Evolutionary conservation across 2,888 invertebrate species (phyloP), one percentile per base, ranked within the genome.

Genomic region (Nasonovia ribisnigri): DNA sequence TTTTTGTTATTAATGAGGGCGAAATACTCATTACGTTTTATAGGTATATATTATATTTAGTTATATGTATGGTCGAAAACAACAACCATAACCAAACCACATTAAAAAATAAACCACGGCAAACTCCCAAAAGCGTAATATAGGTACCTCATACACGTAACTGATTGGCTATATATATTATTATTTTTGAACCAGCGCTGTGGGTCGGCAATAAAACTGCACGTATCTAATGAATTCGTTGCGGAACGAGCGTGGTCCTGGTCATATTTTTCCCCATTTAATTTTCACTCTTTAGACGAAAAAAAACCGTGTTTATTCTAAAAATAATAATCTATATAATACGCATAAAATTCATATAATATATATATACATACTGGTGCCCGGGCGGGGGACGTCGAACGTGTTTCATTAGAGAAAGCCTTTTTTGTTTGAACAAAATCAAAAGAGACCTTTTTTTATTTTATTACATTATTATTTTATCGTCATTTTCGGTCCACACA

Each of bases 341-440:
- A 67, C n/a, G n/a, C 5, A 67, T 67, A 60, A 11, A 60, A 3
- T 29, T 60, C 60, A 29, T 60, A 60, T 11, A 36, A 60, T 11
- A 36, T 20, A 36, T 20, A 77, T 77, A 42, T 42, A 84, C 48
- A 88, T 88, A 57, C 92, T 51, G 57, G 88, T n/a, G 48, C 10
- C 24, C 86, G 43, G 84, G 51, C n/a, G n/a, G 57, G 86, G 46
- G 48, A 87, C 60, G 92, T 46, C n/a, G 60, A 60, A 86, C 90
- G 93, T 86, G 90, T 93, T 93, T 93, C 93, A 88, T 93, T 93
- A 93, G 84, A 24, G 90, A 86, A 90, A 60, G 60, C 90, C 57
- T 88, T 92, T 93, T 90, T 86, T 93, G 90, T 93, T 93, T 93
- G 90, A 84, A 90, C 93, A 57, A 93, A 93, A 93, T 93, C 93